Base-by-base conservation (phyloP, 1,140 invertebrate genomes). In the Drosophila mayri region DNA sequence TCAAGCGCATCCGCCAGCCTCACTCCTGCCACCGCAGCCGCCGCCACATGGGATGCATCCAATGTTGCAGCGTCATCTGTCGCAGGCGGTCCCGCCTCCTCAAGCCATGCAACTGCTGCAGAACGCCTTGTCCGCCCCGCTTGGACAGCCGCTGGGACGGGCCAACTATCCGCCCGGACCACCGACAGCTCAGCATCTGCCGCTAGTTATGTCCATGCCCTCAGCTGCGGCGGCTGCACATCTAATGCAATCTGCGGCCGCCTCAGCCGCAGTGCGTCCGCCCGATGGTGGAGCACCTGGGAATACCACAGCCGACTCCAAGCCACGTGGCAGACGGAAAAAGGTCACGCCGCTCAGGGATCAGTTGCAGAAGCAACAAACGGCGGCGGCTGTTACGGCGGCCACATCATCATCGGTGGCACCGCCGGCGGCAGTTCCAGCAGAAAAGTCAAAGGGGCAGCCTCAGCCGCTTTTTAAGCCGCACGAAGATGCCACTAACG, bases 361-460 rank as follows among this genome's bases (percentile, higher is more conserved):
- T 72, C 74, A 80, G 16, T 38, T 90, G 55, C 92, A 91, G 22
- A 92, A 92, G 73, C 78, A 92, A 58, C 68, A 94, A 92, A 81
- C 93, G 50, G 74, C 88, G 66, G 67, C 85, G 72, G 90, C 93
- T 66, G 66, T 91, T 16, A 77, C 81, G 10, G 70, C 92, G 46
- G 88, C 88, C 18, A 76, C 88, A 18, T 43, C 91, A 20, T 43
- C 91, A 4, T 60, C 28, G 14, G 25, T 28, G 4, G 37, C 72
- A 12, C 60, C 75, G 18, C 20, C 72, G 18, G 25, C 22, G 2
- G 11, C 22, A 10, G 32, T 14, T 2, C 22, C 54, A 28, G 22
- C 49, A 7, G 86, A 90, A 11, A 91, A 70, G n/a, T 32, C 30
- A 16, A 86, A 84, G 46, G 49, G 43, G 5, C 47, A 49, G 47